phyloP scores from a whole-genome alignment of 2,888 invertebrate genomes.

The Drepana falcataria region DNA sequence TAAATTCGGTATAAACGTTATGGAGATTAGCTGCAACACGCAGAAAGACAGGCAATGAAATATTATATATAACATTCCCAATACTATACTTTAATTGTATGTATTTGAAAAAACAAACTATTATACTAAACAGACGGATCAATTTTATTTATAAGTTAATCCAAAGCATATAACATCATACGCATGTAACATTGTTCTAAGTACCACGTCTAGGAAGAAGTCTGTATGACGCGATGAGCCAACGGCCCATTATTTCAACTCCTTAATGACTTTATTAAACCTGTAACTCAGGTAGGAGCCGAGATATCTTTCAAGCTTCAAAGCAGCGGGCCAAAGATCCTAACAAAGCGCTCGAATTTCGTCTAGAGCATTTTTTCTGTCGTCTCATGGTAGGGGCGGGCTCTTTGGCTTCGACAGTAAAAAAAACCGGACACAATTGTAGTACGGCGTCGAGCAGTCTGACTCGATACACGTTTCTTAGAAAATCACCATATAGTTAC shows the following conservation, averaged over 20 bases:
- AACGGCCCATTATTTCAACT: conserved; percentile 33
- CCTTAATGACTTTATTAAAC: conserved; percentile 45
- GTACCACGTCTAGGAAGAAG: no score
- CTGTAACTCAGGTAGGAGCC: conserved; percentile 40
- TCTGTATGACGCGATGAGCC: conserved; percentile 11
- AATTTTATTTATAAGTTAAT: no score
- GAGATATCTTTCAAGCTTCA: conserved; percentile 56
- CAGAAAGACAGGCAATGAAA: no score
- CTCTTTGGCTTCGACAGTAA: conserved; percentile 45
- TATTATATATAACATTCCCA: no score
- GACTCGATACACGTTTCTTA: conserved; percentile 58
- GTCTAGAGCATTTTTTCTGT: conserved; percentile 58
- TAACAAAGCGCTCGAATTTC: conserved; percentile 51
- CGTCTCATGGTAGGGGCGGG: conserved; percentile 47
- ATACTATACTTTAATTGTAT: no score
- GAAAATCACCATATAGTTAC: conserved; percentile 38
- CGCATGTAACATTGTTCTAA: no score
- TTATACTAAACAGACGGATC: no score
- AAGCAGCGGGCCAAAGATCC: conserved; percentile 44
- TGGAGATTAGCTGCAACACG: no score
- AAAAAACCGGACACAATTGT: conserved; percentile 65
- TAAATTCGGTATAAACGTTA: no score
- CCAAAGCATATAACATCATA: no score
- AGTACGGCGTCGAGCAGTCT: conserved; percentile 72
- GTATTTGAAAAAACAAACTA: no score